A percentile compares a stretch with the other conserved stretches of the same genome.
These are phyloP conservation scores for Chaetodon auriga DNA, from an alignment of 2,113 vertebrate species.

Conservation along the genomic window DNA sequence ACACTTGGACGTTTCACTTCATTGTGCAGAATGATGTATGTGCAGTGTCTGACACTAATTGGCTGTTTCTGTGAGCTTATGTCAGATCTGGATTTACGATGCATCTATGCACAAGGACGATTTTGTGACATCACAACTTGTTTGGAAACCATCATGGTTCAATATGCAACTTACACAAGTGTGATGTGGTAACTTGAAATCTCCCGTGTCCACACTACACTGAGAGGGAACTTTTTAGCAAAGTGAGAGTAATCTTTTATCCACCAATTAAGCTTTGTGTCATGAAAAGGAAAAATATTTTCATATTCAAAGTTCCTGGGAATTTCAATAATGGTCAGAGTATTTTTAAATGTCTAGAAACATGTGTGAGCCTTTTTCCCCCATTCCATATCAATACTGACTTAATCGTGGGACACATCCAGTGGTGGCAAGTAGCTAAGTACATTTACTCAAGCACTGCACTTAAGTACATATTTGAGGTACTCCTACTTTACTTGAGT, in stretches of 20 bases:
- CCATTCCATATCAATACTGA: not conserved
- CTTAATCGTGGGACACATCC: not conserved
- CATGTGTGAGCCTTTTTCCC: too few species aligned
- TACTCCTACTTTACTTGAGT: too few species aligned
- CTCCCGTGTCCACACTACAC: not conserved
- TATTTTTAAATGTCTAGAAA: too few species aligned
- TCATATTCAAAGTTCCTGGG: too few species aligned
- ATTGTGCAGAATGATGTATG: not conserved
- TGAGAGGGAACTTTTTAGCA: not conserved
- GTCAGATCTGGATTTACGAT: not conserved
- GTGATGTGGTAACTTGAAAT: conserved; percentile 14
- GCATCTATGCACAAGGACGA: accelerated
- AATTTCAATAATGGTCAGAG: too few species aligned
- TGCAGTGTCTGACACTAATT: not conserved
- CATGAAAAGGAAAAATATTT: not conserved
- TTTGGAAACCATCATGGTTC: not conserved
- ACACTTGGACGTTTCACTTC: not conserved
- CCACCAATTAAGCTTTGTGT: not conserved
- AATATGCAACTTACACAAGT: conserved; percentile 8
- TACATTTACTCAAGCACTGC: too few species aligned
- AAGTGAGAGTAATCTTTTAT: not conserved
- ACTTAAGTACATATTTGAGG: too few species aligned
- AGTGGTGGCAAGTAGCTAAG: not conserved
- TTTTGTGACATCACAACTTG: not conserved
- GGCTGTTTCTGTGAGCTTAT: not conserved